These are phyloP conservation scores for Chinchilla lanigera DNA, from an alignment of 2,113 vertebrate genomes.

Conservation along the genomic window DNA sequence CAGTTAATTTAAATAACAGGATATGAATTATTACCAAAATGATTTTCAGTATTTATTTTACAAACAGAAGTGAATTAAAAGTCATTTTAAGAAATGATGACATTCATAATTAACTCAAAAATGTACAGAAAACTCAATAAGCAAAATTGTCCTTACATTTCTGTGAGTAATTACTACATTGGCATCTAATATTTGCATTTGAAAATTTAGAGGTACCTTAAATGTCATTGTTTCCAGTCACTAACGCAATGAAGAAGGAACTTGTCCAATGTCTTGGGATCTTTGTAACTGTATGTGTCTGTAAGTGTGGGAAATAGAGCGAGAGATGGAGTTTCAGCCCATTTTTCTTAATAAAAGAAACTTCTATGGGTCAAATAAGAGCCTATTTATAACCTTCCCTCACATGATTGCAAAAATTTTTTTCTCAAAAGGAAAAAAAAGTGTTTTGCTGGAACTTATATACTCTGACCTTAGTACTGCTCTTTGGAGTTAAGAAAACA, in stretches of 20 bases:
- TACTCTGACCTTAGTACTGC: slow-evolving; percentile 26
- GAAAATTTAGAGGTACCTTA: background rate
- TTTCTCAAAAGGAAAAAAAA: slow-evolving; percentile 62
- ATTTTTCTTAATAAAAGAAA: slow-evolving; percentile 48
- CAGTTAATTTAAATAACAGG: slow-evolving; percentile 62
- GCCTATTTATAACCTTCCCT: slow-evolving; percentile 4
- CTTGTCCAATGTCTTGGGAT: background rate
- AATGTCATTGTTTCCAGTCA: background rate
- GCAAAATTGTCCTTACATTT: background rate
- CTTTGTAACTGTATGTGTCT: background rate
- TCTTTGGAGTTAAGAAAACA: slow-evolving; percentile 22
- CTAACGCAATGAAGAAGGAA: background rate
- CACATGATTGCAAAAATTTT: slow-evolving; percentile 42
- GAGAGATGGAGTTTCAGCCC: background rate
- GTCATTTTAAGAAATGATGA: background rate
- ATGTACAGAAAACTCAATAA: background rate
- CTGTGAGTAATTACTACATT: background rate
- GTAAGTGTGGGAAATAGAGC: rapidly evolving
- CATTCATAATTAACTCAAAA: slow-evolving; percentile 34
- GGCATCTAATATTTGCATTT: background rate
- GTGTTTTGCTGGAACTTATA: slow-evolving; percentile 40
- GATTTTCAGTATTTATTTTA: slow-evolving; percentile 46
- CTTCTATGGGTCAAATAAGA: background rate
- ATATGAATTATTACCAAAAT: background rate
- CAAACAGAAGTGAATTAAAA: slow-evolving; percentile 8